Evolutionary conservation across 2,113 vertebrate species (phyloP), one percentile per base, ranked within the genome.

Genomic region (Boulengeromyrus knoepffleri): DNA sequence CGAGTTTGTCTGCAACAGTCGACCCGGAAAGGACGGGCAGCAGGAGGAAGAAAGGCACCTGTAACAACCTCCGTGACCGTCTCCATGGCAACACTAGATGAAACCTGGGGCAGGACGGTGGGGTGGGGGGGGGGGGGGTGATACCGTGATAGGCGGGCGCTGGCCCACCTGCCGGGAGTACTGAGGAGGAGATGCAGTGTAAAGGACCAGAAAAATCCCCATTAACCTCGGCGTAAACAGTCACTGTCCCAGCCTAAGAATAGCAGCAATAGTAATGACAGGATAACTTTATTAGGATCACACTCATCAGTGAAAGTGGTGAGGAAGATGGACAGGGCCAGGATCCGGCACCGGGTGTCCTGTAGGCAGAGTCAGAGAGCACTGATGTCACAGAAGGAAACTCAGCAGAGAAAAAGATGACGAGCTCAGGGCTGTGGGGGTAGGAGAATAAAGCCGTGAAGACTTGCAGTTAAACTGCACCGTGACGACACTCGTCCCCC

Each of bases 31-130:
- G 77, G 77, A 89, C 52, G 77, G 49, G 77, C 7, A n/a, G 19
- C 8, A 19, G 3, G 3, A 42, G 13, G 27, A 24, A 24, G 36
- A 77, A 42, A 8, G 15, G 21, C 49, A 49, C 62, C 36, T 47
- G 87, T 21, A n/a, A 31, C 52, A 52, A 56, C 85, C 85, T 87
- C 15, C 5, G 50, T 56, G 85, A 56, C 50, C 49, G 15, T 87
- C 89, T 88, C 56, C 77, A 86, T 53, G 27, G 19, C 31, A 46
- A 89, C 50, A 62, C 49, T 49, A n/a, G 90, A 93, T 93, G 92
- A 92, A 93, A 89, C 90, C 89, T 47, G 36, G 49, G 80, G 24
- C 49, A 36, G 85, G 13, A 74, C 13, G 70, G 12, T 15, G 17
- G 15, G 50, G 47, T 36, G 31, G 31, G 21, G 27, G 46, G 21